A percentile compares a stretch with the other conserved stretches of the same genome.
Conservation (phyloP, 2,888 invertebrate genomes). For the Antitype chi region DNA sequence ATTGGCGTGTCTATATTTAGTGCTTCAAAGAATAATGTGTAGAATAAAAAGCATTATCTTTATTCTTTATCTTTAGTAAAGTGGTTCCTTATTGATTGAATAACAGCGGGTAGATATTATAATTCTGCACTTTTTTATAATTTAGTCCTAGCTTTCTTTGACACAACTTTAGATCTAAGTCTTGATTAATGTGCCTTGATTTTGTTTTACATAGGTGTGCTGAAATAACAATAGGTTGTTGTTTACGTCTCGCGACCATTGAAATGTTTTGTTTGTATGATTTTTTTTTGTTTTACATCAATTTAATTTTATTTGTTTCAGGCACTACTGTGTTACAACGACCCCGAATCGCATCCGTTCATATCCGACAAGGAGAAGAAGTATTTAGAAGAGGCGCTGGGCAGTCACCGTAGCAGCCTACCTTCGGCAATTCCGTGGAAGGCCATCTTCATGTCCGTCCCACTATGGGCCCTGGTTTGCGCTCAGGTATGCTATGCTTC, state of each 20-base stretch:
- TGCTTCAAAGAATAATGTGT: conserved; percentile 29
- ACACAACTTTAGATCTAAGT: neutral
- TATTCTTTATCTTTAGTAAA: conserved; percentile 20
- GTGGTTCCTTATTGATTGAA: conserved; percentile 38
- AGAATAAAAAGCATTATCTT: no score
- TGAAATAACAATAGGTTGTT: neutral
- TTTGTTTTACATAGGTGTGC: neutral
- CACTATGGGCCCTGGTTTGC: conserved; percentile 94
- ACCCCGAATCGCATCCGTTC: conserved; percentile 94
- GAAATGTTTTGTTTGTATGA: neutral
- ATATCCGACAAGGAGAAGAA: conserved; percentile 93
- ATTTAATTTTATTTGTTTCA: conserved; percentile 70
- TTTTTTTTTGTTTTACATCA: neutral
- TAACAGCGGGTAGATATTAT: conserved; percentile 7
- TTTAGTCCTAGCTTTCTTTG: neutral
- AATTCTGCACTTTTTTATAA: neutral
- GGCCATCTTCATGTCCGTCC: conserved; percentile 92
- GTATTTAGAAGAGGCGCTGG: conserved; percentile 92
- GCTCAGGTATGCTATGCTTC: conserved; percentile 89
- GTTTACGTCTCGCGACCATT: neutral
- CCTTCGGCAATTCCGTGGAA: conserved; percentile 93
- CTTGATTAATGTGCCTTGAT: neutral
- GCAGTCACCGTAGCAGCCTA: conserved; percentile 88
- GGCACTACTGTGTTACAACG: conserved; percentile 92
- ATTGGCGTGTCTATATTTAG: conserved; percentile 32